A percentile compares a stretch with the other conserved stretches of the same genome.
Evolutionary conservation across 1,140 invertebrate species (phyloP).

Genomic region (Caerostris darwini): DNA sequence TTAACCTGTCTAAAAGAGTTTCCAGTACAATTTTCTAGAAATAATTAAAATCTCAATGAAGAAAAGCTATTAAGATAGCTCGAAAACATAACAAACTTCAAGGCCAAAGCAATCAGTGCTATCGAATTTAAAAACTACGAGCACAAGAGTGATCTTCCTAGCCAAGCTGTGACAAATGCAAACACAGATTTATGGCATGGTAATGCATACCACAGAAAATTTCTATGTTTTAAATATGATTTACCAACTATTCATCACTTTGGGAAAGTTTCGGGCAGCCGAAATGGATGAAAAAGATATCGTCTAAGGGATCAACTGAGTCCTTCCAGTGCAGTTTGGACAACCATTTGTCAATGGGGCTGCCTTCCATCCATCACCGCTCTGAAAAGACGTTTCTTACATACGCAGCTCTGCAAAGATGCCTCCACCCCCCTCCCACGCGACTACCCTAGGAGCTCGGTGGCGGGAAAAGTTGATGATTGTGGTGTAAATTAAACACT

Average conservation of each 20-base stretch:
- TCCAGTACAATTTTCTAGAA: too few relatives aligned
- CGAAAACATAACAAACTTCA: too few relatives aligned
- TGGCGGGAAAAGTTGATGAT: not conserved
- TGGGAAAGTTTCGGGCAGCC: not conserved
- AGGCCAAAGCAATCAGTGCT: too few relatives aligned
- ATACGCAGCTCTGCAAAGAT: not conserved
- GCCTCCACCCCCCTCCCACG: too few relatives aligned
- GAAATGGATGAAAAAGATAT: not conserved
- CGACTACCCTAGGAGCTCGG: too few relatives aligned
- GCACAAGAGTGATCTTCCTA: not conserved
- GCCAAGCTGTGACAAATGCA: not conserved
- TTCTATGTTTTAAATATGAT: not conserved
- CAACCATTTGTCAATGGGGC: constrained; percentile 16
- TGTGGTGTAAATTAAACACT: constrained; percentile 52
- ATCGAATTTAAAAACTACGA: too few relatives aligned
- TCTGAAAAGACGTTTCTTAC: not conserved
- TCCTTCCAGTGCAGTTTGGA: constrained; percentile 2
- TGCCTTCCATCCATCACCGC: not conserved
- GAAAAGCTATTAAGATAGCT: too few relatives aligned
- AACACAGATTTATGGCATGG: not conserved
- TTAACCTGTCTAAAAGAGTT: too few relatives aligned
- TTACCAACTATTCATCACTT: not conserved
- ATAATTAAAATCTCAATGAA: too few relatives aligned
- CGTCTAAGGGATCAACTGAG: not conserved
- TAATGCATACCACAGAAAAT: not conserved